These are phyloP conservation scores for Uropetala carovei DNA, from an alignment of 2,888 invertebrate genomes.

Conservation along the genomic window DNA sequence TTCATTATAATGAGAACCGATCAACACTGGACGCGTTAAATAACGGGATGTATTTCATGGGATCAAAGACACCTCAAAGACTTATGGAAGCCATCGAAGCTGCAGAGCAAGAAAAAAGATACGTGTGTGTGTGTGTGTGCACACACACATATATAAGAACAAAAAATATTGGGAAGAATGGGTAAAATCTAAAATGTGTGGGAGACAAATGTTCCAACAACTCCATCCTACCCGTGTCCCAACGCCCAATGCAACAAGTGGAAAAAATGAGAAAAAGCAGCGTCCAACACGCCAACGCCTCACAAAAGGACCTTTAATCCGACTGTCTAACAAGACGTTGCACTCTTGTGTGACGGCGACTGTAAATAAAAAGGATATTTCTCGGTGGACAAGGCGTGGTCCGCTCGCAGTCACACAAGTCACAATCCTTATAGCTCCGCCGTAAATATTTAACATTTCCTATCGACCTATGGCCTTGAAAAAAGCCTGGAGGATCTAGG, in stretches of 20 bases:
- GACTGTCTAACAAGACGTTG: slow-evolving; percentile 40
- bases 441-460: slow-evolving; percentile 41
- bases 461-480: slow-evolving; percentile 52
- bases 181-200: not conserved
- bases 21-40: no score
- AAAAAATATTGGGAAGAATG: not conserved
- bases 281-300: slow-evolving; percentile 17
- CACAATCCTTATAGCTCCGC: slow-evolving; percentile 38
- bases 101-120: no score
- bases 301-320: not conserved
- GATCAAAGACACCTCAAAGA: no score
- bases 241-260: not conserved
- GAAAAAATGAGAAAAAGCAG: slow-evolving; percentile 20
- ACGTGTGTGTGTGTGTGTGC: no score
- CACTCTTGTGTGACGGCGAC: slow-evolving; percentile 22
- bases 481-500: not conserved
- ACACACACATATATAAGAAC: not conserved
- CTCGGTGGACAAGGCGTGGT: slow-evolving; percentile 48
- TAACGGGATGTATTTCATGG: no score
- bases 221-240: not conserved
- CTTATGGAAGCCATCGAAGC: no score
- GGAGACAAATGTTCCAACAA: slow-evolving; percentile 16
- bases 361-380: slow-evolving; percentile 28
- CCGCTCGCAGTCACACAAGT: slow-evolving; percentile 29
- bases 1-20: no score